Evolutionary conservation across 2,113 vertebrate genomes (phyloP), one percentile per base, ranked within the genome.

Genomic region (Isichthys henryi): DNA sequence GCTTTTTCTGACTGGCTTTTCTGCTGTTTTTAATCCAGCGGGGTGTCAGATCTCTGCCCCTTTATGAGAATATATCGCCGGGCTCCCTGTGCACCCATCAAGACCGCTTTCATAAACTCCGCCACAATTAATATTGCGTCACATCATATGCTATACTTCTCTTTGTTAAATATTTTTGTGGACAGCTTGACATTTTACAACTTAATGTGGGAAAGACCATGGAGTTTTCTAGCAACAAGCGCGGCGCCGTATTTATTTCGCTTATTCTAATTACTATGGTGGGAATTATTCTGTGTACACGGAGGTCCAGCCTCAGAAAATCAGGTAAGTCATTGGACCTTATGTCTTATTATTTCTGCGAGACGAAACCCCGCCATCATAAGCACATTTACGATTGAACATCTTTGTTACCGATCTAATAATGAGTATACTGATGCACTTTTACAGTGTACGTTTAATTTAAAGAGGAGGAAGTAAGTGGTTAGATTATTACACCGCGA

Each of bases 271-370:
- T 93, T 90, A 95, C 93, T 93, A 92, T 94, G 90, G 83, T 94
- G 86, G 92, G 91, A 27, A 92, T 93, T 58, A 90, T 94, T 23
- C 85, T 93, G 0, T 90, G 90, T 17, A 92, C 92, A 86, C 95
- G 95, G 88, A 95, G 94, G 92, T 93, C 94, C 62, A 94, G 94
- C 87, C 93, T 92, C 53, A 94, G 96, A 88, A 97, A 95, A 93
- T 94, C 96, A 94, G 98, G 98, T 99, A 95, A 96, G 95, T 94
- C 89, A 2, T 17, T 53, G 27, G 74, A 17, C 58, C 31, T 82
- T 9, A 21, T 85, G 45, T 49, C 27, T 19, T 53, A 46, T 70
- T 43, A 15, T 86, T 27, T 74, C 35, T 43, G 35, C 27, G 35
- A 85, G 45, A 85, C 9, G 21, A 85, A 85, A 85, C 9, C 46